These are phyloP conservation scores for Varanus komodoensis DNA, from an alignment of 2,113 vertebrate species.

Conservation along the genomic window DNA sequence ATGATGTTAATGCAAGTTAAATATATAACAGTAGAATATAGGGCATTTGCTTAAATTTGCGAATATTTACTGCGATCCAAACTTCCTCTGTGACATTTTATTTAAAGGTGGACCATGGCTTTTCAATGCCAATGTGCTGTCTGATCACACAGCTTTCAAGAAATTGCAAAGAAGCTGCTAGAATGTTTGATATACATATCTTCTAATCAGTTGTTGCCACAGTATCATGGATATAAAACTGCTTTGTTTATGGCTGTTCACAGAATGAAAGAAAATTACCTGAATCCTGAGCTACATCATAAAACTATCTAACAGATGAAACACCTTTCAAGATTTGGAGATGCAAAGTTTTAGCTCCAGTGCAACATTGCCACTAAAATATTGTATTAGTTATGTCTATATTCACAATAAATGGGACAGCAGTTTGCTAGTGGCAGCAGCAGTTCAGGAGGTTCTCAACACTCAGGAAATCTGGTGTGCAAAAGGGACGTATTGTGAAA, in stretches of 20 bases:
- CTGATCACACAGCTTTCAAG: not conserved
- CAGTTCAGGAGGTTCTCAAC: not conserved
- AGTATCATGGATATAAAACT: not conserved
- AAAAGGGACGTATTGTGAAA: not conserved
- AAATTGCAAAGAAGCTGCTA: conserved; percentile 23
- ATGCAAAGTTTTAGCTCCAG: not conserved
- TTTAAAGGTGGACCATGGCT: not conserved
- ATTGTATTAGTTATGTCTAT: not conserved
- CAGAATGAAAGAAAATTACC: not conserved
- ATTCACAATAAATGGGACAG: not conserved
- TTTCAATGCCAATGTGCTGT: not conserved
- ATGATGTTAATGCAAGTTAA: not conserved
- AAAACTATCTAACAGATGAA: not conserved
- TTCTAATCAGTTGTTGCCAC: not conserved
- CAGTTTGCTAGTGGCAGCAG: no score
- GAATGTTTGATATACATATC: not conserved
- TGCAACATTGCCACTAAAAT: not conserved
- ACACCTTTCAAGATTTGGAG: not conserved
- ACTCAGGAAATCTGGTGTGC: not conserved
- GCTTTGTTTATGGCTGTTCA: not conserved
- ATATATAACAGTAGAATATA: accelerated
- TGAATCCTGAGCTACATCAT: not conserved
- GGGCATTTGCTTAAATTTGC: conserved; percentile 18
- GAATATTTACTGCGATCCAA: conserved; percentile 5
- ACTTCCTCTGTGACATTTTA: conserved; percentile 41